Base-by-base conservation (phyloP, 2,113 vertebrate genomes). In the Lasiurus cinereus region DNA sequence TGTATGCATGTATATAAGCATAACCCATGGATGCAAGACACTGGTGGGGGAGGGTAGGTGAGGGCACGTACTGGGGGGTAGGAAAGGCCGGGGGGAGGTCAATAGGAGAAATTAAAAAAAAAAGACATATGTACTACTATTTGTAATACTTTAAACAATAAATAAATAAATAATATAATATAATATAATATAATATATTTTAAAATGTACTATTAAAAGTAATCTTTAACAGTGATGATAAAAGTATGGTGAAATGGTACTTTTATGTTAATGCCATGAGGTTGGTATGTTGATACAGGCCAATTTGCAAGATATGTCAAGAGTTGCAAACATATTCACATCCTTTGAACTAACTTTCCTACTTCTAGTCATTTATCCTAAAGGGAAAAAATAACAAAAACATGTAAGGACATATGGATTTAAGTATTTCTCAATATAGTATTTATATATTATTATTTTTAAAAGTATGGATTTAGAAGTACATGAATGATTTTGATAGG, bases 241-340 rank as follows among this genome's bases (percentile, higher is more conserved):
- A 64, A 19, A 83, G 0, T 83, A 33, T n/a, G 27, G 8, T 83
- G 39, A 83, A 90, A 92, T n/a, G 9, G 15, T 14, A 79, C 39
- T 69, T 78, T 70, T 76, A 24, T 64, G 64, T 70, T 80, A 90
- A 87, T 70, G 3, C 7, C 6, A 64, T 21, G 24, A 2, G 4
- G 18, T 4, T 78, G 22, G 70, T 72, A 67, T 39, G 24, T 22
- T 39, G 24, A 69, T 56, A 46, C 1, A 36, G 22, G n/a, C 15
- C 13, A 87, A 83, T 87, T 66, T 67, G 29, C n/a, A 73, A n/a
- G 5, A 0, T 72, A 52, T 62, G 22, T 78, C 50, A 89, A 88
- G 74, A 95, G 6, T 33, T 83, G 89, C 54, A 95, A 83, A 95
- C 86, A 83, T 78, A 54, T 92, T 86, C 70, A 78, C 29, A 67